These are phyloP conservation scores for Poeciliopsis paucimaculata DNA, from an alignment of 2,797 vertebrate genomes.

Conservation along the genomic window DNA sequence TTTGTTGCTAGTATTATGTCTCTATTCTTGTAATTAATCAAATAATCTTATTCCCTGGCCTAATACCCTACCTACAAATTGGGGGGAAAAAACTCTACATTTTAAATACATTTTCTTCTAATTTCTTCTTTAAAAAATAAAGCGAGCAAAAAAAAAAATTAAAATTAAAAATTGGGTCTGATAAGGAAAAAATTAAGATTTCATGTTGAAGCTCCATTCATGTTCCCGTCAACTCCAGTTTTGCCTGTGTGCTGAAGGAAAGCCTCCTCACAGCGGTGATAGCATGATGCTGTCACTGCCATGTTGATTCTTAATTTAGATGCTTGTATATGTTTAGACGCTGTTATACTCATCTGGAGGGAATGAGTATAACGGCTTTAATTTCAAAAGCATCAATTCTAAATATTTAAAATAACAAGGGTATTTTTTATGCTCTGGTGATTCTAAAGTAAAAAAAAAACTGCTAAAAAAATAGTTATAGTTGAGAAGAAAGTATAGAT, in stretches of 20 bases:
- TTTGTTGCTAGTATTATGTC: too few relatives aligned
- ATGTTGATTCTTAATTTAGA: background rate
- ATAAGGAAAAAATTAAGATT: background rate
- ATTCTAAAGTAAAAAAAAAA: background rate
- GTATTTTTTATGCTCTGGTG: background rate
- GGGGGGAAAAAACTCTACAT: too few relatives aligned
- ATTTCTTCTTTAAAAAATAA: too few relatives aligned
- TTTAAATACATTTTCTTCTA: too few relatives aligned
- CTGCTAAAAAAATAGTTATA: background rate
- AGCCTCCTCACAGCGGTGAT: background rate
- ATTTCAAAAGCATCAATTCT: background rate
- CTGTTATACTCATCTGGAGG: too few relatives aligned
- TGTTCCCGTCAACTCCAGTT: background rate
- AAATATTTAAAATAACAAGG: background rate
- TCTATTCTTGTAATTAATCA: too few relatives aligned
- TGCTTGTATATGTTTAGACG: background rate
- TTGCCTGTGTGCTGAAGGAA: background rate
- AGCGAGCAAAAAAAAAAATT: too few relatives aligned
- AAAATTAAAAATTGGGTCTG: too few relatives aligned
- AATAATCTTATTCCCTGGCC: too few relatives aligned
- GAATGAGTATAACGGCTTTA: background rate
- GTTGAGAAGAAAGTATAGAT: background rate
- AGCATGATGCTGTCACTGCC: background rate
- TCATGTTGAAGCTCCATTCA: background rate
- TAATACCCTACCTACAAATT: too few relatives aligned